These are phyloP conservation scores for Echeneis naucrates DNA, from an alignment of 2,797 vertebrate species.

Conservation along the genomic window DNA sequence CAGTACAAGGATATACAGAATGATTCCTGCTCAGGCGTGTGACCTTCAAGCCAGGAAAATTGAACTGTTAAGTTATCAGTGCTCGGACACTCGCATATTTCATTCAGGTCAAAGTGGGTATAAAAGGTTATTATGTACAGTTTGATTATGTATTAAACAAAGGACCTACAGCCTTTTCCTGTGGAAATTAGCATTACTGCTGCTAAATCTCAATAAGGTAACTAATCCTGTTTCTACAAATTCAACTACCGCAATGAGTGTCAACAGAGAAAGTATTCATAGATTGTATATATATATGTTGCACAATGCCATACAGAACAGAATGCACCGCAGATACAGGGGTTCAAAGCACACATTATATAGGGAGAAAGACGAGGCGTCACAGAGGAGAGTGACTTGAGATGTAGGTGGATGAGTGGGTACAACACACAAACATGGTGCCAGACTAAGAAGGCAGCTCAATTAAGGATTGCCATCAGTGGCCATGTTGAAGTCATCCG, in stretches of 20 bases:
- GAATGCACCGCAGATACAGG: slow-evolving; percentile 71
- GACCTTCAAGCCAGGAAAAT: slow-evolving; percentile 55
- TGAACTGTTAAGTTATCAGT: slow-evolving; percentile 69
- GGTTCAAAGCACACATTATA: slow-evolving; percentile 52
- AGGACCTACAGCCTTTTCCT: slow-evolving; percentile 57
- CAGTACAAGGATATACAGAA: slow-evolving; percentile 77
- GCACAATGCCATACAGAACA: slow-evolving; percentile 58
- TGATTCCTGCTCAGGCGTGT: slow-evolving; percentile 52
- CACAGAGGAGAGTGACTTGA: slow-evolving; percentile 43
- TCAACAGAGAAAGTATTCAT: slow-evolving; percentile 50
- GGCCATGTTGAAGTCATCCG: slow-evolving; percentile 89
- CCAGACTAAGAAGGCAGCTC: slow-evolving; percentile 56
- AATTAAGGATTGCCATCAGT: slow-evolving; percentile 86
- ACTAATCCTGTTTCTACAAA: slow-evolving; percentile 54
- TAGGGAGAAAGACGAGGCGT: slow-evolving; percentile 53
- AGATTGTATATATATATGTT: slow-evolving; percentile 45
- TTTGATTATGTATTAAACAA: slow-evolving; percentile 44
- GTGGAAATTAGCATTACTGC: slow-evolving; percentile 50
- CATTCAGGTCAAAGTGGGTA: slow-evolving; percentile 51
- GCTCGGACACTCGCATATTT: slow-evolving; percentile 62
- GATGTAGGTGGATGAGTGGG: slow-evolving; percentile 60
- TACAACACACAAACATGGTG: slow-evolving; percentile 48
- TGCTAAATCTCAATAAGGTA: slow-evolving; percentile 58
- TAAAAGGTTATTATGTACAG: slow-evolving; percentile 61
- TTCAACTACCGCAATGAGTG: slow-evolving; percentile 57